Base-by-base conservation (phyloP, 2,113 vertebrate species). In the Myrmecobius fasciatus region DNA sequence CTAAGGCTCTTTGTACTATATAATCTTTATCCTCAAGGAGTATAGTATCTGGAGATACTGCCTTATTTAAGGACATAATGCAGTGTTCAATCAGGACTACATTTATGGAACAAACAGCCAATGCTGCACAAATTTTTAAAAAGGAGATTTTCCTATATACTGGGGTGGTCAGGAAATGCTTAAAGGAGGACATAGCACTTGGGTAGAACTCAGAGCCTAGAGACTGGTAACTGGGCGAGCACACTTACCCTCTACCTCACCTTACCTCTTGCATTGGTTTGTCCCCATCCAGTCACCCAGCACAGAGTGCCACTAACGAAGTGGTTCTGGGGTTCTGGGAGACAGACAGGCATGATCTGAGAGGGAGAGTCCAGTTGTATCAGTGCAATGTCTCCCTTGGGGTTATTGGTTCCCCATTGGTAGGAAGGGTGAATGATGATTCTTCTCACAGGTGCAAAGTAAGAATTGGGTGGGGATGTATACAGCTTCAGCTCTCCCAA, bases 251-350 rank as follows among this genome's bases (percentile, higher is more conserved):
- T 67, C 36, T 36, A 14, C 31, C 31, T 67, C 43, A 3, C 11
- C 83, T 94, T 91, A 91, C 93, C 89, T 89, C 53, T 46, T 88
- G 47, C 46, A 1, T 93, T 51, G 49, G 53, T 94, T 26, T 56
- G 8, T 22, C 93, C 93, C 91, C 93, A 96, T 52, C 95, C 93
- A 9, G 93, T 96, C 24, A 96, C 89, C 95, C 95, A 95, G 51
- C 94, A 96, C 25, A 31, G 3, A 83, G 90, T 90, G 8, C 92
- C 92, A 11, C 2, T 10, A 20, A 25, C 20, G 0, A 96, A 53
- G n/a, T 53, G 25, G 3, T 2, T 36, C 0, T 54, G 83, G 14
- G 90, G n/a, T 54, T 0, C 53, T 17, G 90, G 95, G 83, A 95
- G 95, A 53, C 95, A 96, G 83, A 96, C 5, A 2, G 92, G 92